Evolutionary conservation across 2,797 vertebrate genomes (phyloP), one percentile per base, ranked within the genome.

Genomic region (Galago senegalensis): DNA sequence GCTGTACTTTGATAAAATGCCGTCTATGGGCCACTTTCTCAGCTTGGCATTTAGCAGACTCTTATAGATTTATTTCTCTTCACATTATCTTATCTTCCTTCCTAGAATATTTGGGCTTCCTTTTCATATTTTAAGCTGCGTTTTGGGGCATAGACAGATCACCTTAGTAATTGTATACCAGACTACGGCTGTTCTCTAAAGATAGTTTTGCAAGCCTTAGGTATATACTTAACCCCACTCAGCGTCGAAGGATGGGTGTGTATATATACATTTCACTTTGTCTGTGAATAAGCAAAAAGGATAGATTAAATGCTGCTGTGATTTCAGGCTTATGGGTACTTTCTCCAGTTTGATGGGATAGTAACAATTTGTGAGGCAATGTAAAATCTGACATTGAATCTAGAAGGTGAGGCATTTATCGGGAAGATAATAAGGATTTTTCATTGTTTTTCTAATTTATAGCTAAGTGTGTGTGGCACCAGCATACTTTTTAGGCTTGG

Each of bases 1-100:
- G 98, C 98, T 98, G 98, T 87, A 96, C 94, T 96, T 98, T 99
- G 98, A 99, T 98, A 98, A 98, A 99, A 98, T 98, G 98, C 98
- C 97, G 97, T 98, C 98, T 97, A 83, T 98, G 95, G 94, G 97
- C 97, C 97, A 98, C 97, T 98, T 97, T 98, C 98, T 97, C 96
- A 98, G 93, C 97, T 98, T 98, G 97, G 98, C 98, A 97, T 98
- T 97, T 98, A 98, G 87, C 98, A 98, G 98, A 91, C 97, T 97
- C 95, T 98, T 98, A 93, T n/a, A 97, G 97, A 98, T 98, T 98
- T 98, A 98, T 98, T 98, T 98, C 98, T 98, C 94, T 97, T 98
- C 97, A 93, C 95, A 97, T 98, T 98, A 98, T 98, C 98, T 98
- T 98, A 98, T 98, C 98, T 98, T 97, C 34, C 91, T 86, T 98